These are phyloP conservation scores for Dreissena rostriformis DNA, from an alignment of 1,140 invertebrate species.

Conservation along the genomic window DNA sequence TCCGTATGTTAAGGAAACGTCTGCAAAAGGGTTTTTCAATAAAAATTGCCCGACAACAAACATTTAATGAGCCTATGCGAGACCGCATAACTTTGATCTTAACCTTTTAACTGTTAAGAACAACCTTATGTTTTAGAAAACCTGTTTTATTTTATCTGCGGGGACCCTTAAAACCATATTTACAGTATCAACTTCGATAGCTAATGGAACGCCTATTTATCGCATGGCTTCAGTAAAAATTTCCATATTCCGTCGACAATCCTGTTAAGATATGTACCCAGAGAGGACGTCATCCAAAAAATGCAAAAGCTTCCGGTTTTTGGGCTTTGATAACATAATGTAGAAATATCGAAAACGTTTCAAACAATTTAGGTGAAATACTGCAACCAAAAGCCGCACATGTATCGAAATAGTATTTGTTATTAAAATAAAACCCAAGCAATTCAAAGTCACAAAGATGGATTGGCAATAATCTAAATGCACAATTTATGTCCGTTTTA, in stretches of 20 bases:
- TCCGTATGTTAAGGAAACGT: constrained; percentile 33
- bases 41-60: constrained; percentile 34
- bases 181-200: constrained; percentile 13
- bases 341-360: constrained; percentile 29
- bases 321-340: background rate
- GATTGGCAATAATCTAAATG: constrained; percentile 35
- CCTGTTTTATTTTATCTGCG: background rate
- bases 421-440: constrained; percentile 38
- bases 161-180: constrained; percentile 16
- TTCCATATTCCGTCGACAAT: constrained; percentile 14
- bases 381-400: constrained; percentile 2
- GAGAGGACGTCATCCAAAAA: constrained; percentile 35
- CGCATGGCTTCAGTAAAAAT: background rate
- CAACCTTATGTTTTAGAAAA: background rate
- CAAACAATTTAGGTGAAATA: constrained; percentile 9
- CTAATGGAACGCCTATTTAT: constrained; percentile 22
- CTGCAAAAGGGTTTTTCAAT: constrained; percentile 42
- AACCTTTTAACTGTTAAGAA: background rate
- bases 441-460: constrained; percentile 23
- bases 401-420: constrained; percentile 42
- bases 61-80: constrained; percentile 46
- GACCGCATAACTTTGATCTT: constrained; percentile 32
- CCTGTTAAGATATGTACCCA: background rate
- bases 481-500: constrained; percentile 35
- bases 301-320: background rate